Evolutionary conservation across 2,113 vertebrate genomes (phyloP), one percentile per base, ranked within the genome.

Genomic region (Tringa solitaria): DNA sequence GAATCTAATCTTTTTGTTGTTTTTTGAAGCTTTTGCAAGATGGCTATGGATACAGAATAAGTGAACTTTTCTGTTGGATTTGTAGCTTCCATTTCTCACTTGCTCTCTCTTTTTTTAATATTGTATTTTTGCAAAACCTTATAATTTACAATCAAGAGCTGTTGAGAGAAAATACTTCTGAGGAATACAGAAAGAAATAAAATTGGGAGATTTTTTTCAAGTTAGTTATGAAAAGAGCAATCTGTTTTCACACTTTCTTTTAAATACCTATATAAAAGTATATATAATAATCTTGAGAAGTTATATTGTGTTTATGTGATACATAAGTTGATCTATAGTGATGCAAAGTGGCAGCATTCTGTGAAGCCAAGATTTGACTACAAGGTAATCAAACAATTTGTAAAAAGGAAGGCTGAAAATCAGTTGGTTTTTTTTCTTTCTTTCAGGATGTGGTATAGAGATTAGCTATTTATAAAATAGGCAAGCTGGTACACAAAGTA

Each of bases 71-170:
- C 72, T 78, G 37, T 70, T 91, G 54, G 69, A n/a, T 93, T 94
- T 93, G 77, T 93, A 68, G 24, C 41, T 90, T 91, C 17, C 12
- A n/a, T 72, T 20, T 45, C 37, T 65, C 23, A 0, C 17, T 17
- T 50, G 20, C 15, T 41, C 12, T 43, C 7, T 60, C 3, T 60
- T 69, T 39, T 37, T 35, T 37, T 37, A 37, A 59, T 37, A 33
- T 27, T 65, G 70, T 94, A 22, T 74, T 95, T 95, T 76, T 30
- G 80, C 79, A 39, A 80, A 61, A 94, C 67, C 83, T 75, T 96
- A 14, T 95, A 92, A 97, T 97, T 97, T 95, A 94, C 73, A 95
- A 82, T 97, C 78, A 96, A 94, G 94, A 92, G 84, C 92, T 96
- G 96, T 96, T 97, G 89, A 93, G 65, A 94, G 86, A 83, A 93